Base-by-base conservation (phyloP, 2,113 vertebrate species). In the Alaudala cheleensis region DNA sequence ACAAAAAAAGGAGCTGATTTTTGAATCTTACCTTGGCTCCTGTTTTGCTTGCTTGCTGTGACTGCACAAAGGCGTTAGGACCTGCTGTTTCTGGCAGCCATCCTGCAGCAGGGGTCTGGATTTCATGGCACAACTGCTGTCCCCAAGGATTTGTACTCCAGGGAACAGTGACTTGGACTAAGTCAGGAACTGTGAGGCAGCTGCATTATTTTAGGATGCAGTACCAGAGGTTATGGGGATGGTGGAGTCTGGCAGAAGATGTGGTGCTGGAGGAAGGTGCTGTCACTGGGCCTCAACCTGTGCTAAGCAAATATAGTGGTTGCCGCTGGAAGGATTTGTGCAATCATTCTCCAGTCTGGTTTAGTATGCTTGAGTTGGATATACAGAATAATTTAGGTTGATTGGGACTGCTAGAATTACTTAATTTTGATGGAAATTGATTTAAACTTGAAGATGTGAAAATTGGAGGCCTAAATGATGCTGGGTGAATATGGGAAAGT, bases 221-320 rank as follows among this genome's bases (percentile, higher is more conserved):
- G 42, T 26, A 49, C 12, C 13, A 53, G 34, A 69, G 45, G 33
- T 22, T 1, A 0, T 4, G 25, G 62, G 29, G 50, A 18, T 33
- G 25, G 34, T 21, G 37, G 33, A 58, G 9, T 50, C 65, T 58
- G 45, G 29, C 21, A 44, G 54, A 72, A 39, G 61, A 21, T 34
- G 34, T 2, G 10, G 44, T 79, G 58, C 29, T 39, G 50, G 4
- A 12, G 40, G 7, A 80, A 64, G 54, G 31, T 49, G 70, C 12
- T 34, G n/a, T 9, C 9, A 12, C 44, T 28, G 45, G 42, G 39
- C 44, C 29, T 71, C 1, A 2, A 4, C 33, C 33, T 0, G 0
- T 1, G 2, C 39, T 40, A 44, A 44, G 40, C n/a, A 72, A 31
- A 22, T 31, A 33, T 2, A 69, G 50, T 1, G 1, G 28, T 72